Conservation (phyloP, 23 tunicate genomes). For the Botrylloides violaceus region DNA sequence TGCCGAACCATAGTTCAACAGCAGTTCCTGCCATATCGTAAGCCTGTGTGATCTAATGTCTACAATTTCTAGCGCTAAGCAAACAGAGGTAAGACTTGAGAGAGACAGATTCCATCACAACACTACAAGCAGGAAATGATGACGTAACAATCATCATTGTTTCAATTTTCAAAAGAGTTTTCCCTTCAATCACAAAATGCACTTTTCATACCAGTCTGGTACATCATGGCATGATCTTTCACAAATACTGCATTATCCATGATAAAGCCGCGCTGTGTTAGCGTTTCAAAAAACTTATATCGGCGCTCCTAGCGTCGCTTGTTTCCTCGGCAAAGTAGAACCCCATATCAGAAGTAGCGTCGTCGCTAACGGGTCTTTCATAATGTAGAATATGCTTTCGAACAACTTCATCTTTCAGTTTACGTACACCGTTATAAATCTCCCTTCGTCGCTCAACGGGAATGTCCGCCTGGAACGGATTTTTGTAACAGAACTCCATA, state of each 20-base stretch:
- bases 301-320: neutral
- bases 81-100: no score
- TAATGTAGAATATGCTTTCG: conserved; percentile 24
- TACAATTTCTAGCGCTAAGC: no score
- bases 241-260: neutral
- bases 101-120: no score
- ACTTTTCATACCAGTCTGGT: neutral
- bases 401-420: neutral
- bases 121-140: no score
- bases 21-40: no score
- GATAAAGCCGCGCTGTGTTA: neutral
- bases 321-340: neutral
- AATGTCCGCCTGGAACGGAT: neutral
- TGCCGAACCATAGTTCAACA: no score
- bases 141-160: no score
- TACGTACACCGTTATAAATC: conserved; percentile 1
- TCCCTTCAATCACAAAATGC: no score
- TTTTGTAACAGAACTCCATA: no score
- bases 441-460: neutral
- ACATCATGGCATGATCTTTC: neutral
- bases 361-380: neutral
- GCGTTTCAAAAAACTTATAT: neutral
- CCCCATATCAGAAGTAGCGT: neutral
- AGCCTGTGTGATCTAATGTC: no score
- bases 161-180: no score